Evolutionary conservation across 2,113 vertebrate species (phyloP), one percentile per base, ranked within the genome.

Genomic region (Pangasianodon hypophthalmus): DNA sequence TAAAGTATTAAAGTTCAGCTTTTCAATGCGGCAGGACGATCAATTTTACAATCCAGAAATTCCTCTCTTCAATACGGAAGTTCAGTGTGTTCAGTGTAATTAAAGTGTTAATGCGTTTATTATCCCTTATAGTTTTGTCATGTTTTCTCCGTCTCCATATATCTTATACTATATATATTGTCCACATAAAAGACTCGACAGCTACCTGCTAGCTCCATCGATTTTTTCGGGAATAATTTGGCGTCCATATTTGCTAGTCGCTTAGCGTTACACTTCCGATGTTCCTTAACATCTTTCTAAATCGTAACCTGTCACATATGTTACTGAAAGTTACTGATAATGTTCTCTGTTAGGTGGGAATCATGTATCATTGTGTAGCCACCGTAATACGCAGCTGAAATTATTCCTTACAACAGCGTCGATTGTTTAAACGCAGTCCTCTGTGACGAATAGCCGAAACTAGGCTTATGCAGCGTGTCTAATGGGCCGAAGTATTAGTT

Each of bases 341-440:
- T 2, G 77, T n/a, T 29, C 26, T 14, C 10, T 14, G 77, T n/a
- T 29, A 4, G 75, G 10, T 6, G 10, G 46, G 24, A 80, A 64
- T 79, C 8, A 46, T 77, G 32, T 60, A 6, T 1, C 50, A 4
- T 19, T 11, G 56, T 19, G 21, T 29, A 44, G 48, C 50, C 37
- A 11, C 54, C 24, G 14, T n/a, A 8, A 10, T 3, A 24, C 0
- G 41, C 19, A 44, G 41, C 37, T 11, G 41, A 24, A 46, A 46
- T 4, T 1, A 29, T 29, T 79, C 71, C 48, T 77, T n/a, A 75
- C 73, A n/a, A 56, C 77, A 1, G 21, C 60, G 16, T 52, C 6
- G 69, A 75, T 44, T 77, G 85, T 80, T 88, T 46, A 60, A 64
- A 46, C 13, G 86, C 71, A 79, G 37, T 29, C 37, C 37, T 73